Conservation (phyloP, 2,888 invertebrate genomes). For the Limnephilus rhombicus region DNA sequence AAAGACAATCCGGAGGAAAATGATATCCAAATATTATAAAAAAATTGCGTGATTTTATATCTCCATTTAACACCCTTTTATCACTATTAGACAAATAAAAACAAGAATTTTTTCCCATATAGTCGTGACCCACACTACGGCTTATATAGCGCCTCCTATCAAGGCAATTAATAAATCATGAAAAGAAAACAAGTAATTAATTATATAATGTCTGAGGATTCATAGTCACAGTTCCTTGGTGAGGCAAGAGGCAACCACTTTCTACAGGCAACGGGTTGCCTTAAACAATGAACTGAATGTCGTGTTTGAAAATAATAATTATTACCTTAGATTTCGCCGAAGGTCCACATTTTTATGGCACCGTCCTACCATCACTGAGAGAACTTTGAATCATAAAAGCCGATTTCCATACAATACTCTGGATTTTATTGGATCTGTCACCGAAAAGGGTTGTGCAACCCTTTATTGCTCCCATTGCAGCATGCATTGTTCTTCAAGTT, state of each 20-base stretch:
- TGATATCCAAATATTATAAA: too few relatives aligned
- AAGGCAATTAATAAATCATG: background rate
- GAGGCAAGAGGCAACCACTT: background rate
- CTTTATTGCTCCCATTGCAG: conserved; percentile 36
- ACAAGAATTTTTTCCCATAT: too few relatives aligned
- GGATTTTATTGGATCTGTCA: conserved; percentile 55
- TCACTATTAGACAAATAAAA: too few relatives aligned
- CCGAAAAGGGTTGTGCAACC: conserved; percentile 46
- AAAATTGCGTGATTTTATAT: too few relatives aligned
- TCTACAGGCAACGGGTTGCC: background rate
- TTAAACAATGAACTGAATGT: background rate
- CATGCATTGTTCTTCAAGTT: background rate
- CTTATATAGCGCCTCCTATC: too few relatives aligned
- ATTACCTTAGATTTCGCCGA: conserved; percentile 11
- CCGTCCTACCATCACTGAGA: background rate
- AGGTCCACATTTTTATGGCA: conserved; percentile 20
- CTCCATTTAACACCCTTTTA: too few relatives aligned
- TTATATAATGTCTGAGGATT: background rate
- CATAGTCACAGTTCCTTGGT: background rate
- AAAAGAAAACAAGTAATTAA: background rate
- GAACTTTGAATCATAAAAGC: conserved; percentile 43
- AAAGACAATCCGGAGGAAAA: too few relatives aligned
- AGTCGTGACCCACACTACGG: too few relatives aligned
- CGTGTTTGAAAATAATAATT: background rate
- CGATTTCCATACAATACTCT: conserved; percentile 53